Conservation (phyloP, 2,888 invertebrate species). For the Agrenia bidenticulata region DNA sequence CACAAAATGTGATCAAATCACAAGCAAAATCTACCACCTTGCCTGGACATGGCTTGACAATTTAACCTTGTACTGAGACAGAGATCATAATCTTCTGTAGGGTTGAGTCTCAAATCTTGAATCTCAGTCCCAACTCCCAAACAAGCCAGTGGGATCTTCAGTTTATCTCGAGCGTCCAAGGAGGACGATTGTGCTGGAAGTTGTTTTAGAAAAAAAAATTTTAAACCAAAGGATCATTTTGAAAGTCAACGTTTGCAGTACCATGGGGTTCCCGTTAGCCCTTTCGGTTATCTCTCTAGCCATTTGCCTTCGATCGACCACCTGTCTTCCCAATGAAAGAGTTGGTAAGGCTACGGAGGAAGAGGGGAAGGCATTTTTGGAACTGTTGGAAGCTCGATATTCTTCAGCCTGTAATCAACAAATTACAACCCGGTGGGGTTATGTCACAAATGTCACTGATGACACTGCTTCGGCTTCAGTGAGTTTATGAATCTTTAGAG, state of each 20-base stretch:
- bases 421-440: slow-evolving; percentile 45
- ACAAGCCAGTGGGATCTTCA: no score
- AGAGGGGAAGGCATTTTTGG: slow-evolving; percentile 33
- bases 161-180: background rate
- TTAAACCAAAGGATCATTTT: background rate
- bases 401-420: slow-evolving; percentile 40
- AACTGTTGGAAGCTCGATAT: slow-evolving; percentile 33
- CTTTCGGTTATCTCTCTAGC: background rate
- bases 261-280: background rate
- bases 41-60: no score
- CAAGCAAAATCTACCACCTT: no score
- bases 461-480: slow-evolving; percentile 48
- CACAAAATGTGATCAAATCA: no score
- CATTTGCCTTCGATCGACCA: background rate
- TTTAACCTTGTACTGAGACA: no score
- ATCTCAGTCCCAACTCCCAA: no score
- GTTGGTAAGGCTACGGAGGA: slow-evolving; percentile 25
- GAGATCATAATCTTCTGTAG: no score
- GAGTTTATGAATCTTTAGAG: slow-evolving; percentile 23
- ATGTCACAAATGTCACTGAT: slow-evolving; percentile 48
- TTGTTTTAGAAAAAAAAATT: background rate
- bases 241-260: background rate
- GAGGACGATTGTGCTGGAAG: background rate
- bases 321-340: background rate
- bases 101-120: no score